These are phyloP conservation scores for Microctenopoma stevenorrisi DNA, from an alignment of 2,797 vertebrate species.

Conservation along the genomic window DNA sequence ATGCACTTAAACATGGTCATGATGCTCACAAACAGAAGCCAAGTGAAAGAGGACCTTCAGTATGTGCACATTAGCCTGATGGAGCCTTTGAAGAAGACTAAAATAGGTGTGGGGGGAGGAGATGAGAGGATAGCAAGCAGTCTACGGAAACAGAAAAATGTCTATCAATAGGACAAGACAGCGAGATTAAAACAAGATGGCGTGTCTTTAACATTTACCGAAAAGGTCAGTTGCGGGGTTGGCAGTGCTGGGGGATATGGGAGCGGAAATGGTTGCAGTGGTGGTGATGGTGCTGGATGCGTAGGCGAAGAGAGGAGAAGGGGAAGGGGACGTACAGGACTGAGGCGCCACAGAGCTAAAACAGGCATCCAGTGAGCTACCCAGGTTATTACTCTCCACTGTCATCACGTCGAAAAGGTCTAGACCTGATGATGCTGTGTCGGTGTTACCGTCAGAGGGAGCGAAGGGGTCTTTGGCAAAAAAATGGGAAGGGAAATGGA, in stretches of 20 bases:
- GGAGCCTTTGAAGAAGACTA: constrained; percentile 25
- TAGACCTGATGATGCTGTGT: constrained; percentile 86
- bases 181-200: constrained; percentile 26
- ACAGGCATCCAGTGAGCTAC: constrained; percentile 71
- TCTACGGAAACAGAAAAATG: constrained; percentile 50
- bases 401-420: constrained; percentile 97
- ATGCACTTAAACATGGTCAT: constrained; percentile 7
- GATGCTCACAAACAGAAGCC: constrained; percentile 37
- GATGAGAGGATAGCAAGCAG: constrained; percentile 52
- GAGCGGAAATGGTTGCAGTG: constrained; percentile 85
- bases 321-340: constrained; percentile 59
- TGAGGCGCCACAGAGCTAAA: constrained; percentile 71
- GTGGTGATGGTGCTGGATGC: constrained; percentile 81
- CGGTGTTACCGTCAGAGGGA: constrained; percentile 88
- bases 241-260: constrained; percentile 71
- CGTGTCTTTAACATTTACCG: constrained; percentile 86
- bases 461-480: constrained; percentile 92
- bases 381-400: constrained; percentile 85
- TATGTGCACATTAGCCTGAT: constrained; percentile 45
- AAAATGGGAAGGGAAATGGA: constrained; percentile 23
- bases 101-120: constrained; percentile 49
- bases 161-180: constrained; percentile 16
- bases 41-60: constrained; percentile 17
- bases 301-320: constrained; percentile 76
- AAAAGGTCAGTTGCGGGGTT: constrained; percentile 93